Evolutionary conservation across 53 echinoderm and acorn worm species (phyloP).

Genomic region (Astropecten irregularis): DNA sequence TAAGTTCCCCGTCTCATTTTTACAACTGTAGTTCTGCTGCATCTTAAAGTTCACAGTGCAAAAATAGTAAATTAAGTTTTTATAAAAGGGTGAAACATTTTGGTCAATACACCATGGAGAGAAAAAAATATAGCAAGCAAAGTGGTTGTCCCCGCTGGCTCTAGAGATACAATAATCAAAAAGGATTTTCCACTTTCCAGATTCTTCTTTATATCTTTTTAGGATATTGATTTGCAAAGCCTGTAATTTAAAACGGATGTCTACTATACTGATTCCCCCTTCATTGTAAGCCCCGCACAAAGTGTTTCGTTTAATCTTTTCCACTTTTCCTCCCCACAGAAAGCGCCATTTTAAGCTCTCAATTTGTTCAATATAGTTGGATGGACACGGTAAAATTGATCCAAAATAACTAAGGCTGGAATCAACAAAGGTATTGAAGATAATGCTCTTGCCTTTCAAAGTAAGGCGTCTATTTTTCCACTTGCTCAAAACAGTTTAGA

Average conservation of each 20-base stretch:
- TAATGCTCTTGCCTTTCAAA: background rate
- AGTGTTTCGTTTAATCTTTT: background rate
- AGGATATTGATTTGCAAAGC: too few species aligned
- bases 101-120: background rate
- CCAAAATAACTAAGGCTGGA: background rate
- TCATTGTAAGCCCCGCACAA: background rate
- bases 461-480: background rate
- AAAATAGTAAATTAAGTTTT: background rate
- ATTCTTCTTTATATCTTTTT: background rate
- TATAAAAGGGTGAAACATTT: background rate
- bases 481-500: background rate
- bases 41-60: background rate
- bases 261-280: background rate
- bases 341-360: constrained; percentile 6
- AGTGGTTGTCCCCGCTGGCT: background rate
- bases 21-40: background rate
- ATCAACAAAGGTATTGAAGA: constrained; percentile 5
- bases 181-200: constrained; percentile 1
- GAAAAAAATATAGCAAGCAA: background rate
- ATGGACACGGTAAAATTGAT: background rate
- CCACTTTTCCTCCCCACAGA: background rate
- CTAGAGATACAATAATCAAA: background rate
- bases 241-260: background rate
- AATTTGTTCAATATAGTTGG: background rate
- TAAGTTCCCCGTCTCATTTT: background rate